Evolutionary conservation across 1,140 invertebrate genomes (phyloP).

Genomic region (Heliconius himera): DNA sequence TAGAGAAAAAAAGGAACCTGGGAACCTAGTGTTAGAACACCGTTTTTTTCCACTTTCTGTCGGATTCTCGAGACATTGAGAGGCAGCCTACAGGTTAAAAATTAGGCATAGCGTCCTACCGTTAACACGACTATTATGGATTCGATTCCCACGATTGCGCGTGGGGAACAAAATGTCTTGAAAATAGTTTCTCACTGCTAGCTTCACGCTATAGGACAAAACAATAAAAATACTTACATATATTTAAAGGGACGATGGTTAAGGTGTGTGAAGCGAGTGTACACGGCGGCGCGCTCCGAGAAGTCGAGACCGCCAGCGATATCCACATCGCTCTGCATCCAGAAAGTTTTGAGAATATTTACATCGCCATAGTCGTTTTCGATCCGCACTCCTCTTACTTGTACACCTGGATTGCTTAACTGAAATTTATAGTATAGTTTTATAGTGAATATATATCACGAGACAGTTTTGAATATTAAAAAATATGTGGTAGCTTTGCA

Average conservation of each 20-base stretch:
- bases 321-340: slow-evolving; percentile 84
- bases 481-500: too few species aligned
- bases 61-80: too few species aligned
- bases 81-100: too few species aligned
- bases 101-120: too few species aligned
- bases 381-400: slow-evolving; percentile 53
- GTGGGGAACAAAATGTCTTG: fast-evolving
- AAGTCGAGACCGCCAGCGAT: slow-evolving; percentile 84
- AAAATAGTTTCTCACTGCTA: too few species aligned
- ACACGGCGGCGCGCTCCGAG: slow-evolving; percentile 79
- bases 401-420: slow-evolving; percentile 72
- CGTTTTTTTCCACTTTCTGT: too few species aligned
- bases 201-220: not conserved
- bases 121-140: too few species aligned
- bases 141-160: too few species aligned
- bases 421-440: slow-evolving; percentile 36
- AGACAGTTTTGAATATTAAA: too few species aligned
- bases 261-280: slow-evolving; percentile 84
- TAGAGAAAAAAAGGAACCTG: too few species aligned
- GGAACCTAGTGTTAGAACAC: too few species aligned
- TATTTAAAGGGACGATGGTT: slow-evolving; percentile 85
- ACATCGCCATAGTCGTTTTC: slow-evolving; percentile 52
- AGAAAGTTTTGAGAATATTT: slow-evolving; percentile 82
- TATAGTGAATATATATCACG: too few species aligned
- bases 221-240: slow-evolving; percentile 55